Conservation (phyloP, 2,888 invertebrate species). For the Schrankia costaestrigalis region DNA sequence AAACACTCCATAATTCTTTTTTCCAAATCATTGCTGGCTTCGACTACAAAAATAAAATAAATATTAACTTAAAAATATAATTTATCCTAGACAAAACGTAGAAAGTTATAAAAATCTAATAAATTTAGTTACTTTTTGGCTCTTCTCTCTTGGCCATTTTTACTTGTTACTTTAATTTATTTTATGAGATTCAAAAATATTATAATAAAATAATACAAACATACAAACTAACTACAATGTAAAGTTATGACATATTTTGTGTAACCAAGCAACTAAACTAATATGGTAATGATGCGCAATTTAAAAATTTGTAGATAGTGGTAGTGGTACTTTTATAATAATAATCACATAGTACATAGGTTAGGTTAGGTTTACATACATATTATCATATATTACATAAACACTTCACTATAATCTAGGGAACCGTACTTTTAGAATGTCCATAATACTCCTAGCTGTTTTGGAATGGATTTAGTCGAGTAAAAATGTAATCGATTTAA, state of each 20-base stretch:
- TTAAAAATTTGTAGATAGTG: too few species aligned
- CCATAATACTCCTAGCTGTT: too few species aligned
- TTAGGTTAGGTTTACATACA: too few species aligned
- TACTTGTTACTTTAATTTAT: slow-evolving; percentile 14
- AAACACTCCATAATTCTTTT: slow-evolving; percentile 92
- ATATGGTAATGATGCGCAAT: too few species aligned
- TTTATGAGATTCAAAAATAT: slow-evolving; percentile 40
- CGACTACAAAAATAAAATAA: slow-evolving; percentile 51
- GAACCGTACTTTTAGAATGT: too few species aligned
- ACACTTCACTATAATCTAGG: too few species aligned
- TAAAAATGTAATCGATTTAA: too few species aligned
- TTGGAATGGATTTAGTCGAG: slow-evolving; percentile 27
- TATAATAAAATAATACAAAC: neutral
- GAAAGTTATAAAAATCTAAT: neutral
- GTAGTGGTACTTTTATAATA: too few species aligned
- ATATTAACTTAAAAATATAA: neutral
- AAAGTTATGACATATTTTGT: neutral
- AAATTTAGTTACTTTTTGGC: slow-evolving; percentile 60
- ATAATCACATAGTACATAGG: too few species aligned
- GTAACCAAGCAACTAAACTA: slow-evolving; percentile 5
- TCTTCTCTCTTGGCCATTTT: slow-evolving; percentile 63
- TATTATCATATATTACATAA: too few species aligned
- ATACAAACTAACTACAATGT: neutral
- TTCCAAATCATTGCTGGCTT: slow-evolving; percentile 85
- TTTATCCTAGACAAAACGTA: neutral